Evolutionary conservation across 2,113 vertebrate genomes (phyloP).

Genomic region (Falcunculus frontatus): DNA sequence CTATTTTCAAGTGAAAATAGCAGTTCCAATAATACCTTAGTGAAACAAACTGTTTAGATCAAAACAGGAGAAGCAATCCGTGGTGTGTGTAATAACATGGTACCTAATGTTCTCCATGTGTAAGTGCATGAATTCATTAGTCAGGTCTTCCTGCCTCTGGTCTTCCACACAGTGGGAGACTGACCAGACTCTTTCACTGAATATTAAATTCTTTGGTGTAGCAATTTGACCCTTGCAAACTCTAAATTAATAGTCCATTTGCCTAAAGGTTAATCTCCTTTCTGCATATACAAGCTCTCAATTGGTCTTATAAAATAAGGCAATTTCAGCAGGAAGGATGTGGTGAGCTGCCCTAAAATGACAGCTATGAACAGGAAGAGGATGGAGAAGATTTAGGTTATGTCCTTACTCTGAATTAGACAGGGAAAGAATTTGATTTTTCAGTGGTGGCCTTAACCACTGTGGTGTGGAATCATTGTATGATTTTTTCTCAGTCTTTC

Average conservation of each 20-base stretch:
- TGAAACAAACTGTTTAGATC: background rate
- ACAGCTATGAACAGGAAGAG: background rate
- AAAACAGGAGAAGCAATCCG: background rate
- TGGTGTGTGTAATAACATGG: background rate
- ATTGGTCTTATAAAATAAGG: background rate
- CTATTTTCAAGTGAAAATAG: background rate
- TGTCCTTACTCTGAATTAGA: background rate
- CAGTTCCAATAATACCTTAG: background rate
- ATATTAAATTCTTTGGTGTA: background rate
- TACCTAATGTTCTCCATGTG: background rate
- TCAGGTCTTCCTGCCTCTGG: background rate
- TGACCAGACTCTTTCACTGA: background rate
- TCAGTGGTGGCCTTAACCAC: background rate
- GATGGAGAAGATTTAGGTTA: background rate
- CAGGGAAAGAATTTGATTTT: background rate
- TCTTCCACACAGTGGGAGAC: background rate
- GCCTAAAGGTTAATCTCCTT: background rate
- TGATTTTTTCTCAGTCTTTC: background rate
- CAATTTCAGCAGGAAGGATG: background rate
- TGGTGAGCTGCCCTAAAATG: background rate
- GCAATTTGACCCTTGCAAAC: background rate
- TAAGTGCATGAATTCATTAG: background rate
- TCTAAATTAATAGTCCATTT: background rate
- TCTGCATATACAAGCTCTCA: background rate
- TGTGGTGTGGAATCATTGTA: rapidly evolving